phyloP scores from a whole-genome alignment of 2,888 invertebrate genomes.

The Diaprepes abbreviatus region DNA sequence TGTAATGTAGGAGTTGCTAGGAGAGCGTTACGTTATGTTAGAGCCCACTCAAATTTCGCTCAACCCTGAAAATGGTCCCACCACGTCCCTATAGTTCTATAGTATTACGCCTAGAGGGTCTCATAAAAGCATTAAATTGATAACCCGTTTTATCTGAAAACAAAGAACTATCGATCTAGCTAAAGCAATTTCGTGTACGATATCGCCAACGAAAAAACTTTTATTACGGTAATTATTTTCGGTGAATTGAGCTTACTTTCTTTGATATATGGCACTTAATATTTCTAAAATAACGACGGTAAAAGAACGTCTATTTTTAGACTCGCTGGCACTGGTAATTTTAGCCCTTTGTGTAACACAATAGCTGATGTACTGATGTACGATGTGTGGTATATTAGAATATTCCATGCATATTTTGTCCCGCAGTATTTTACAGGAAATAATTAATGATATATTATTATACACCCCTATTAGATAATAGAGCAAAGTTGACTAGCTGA shows the following conservation, averaged over 20 bases:
- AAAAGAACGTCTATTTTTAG: slow-evolving; percentile 10
- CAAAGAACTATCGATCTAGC: slow-evolving; percentile 31
- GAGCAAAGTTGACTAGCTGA: too few species aligned
- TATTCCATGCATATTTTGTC: too few species aligned
- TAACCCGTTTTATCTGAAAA: slow-evolving; percentile 25
- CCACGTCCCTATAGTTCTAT: too few species aligned
- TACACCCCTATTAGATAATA: too few species aligned
- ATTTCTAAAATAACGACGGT: slow-evolving; percentile 15
- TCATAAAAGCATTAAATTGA: slow-evolving; percentile 14
- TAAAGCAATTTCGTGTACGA: slow-evolving; percentile 39
- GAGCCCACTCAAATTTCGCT: too few species aligned
- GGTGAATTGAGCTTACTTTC: slow-evolving; percentile 30
- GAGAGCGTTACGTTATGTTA: too few species aligned
- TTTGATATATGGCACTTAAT: slow-evolving; percentile 29
- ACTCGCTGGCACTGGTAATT: not conserved
- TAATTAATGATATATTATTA: too few species aligned
- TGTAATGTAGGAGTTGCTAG: too few species aligned
- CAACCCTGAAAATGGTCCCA: too few species aligned
- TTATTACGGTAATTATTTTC: slow-evolving; percentile 37
- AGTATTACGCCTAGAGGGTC: too few species aligned
- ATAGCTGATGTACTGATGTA: not conserved
- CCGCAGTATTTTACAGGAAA: too few species aligned
- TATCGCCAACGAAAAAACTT: slow-evolving; percentile 39
- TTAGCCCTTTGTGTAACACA: not conserved
- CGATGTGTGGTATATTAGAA: too few species aligned